These are phyloP conservation scores for Asobara japonica DNA, from an alignment of 1,140 invertebrate species.

Conservation along the genomic window DNA sequence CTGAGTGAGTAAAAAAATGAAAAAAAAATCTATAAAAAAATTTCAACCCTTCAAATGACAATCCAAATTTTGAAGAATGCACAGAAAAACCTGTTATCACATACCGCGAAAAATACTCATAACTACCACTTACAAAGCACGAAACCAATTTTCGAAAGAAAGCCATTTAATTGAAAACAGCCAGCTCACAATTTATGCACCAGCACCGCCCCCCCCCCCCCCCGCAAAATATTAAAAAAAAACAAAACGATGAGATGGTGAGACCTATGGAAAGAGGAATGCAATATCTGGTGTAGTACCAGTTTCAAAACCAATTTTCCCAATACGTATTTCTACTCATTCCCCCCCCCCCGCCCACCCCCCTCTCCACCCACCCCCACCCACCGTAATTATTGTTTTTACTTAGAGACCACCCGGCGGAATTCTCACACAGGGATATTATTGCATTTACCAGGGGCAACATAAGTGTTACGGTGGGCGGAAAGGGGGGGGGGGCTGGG, in stretches of 20 bases:
- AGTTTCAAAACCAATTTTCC: conserved; percentile 30
- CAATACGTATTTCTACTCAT: conserved; percentile 26
- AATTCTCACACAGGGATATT: too few species aligned
- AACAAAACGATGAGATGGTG: neutral
- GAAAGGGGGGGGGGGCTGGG: too few species aligned
- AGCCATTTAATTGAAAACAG: conserved; percentile 35
- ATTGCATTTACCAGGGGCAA: too few species aligned
- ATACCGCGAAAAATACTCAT: conserved; percentile 10
- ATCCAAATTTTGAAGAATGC: too few species aligned
- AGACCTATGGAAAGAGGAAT: conserved; percentile 3
- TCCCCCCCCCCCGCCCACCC: neutral
- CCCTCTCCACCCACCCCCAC: neutral
- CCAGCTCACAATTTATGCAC: neutral
- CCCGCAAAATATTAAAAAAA: conserved; percentile 10
- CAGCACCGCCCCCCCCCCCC: conserved; percentile 4
- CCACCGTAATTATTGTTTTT: neutral
- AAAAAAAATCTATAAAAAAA: too few species aligned
- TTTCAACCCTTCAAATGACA: too few species aligned
- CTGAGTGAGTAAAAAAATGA: too few species aligned
- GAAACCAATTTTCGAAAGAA: conserved; percentile 37
- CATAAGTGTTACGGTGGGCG: too few species aligned
- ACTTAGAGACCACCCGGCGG: neutral
- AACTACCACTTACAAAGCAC: conserved; percentile 36
- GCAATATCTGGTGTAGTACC: neutral
- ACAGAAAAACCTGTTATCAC: neutral